These are phyloP conservation scores for Apostichopus californicus DNA, from an alignment of 35 echinoderm and acorn worm species.

Conservation along the genomic window DNA sequence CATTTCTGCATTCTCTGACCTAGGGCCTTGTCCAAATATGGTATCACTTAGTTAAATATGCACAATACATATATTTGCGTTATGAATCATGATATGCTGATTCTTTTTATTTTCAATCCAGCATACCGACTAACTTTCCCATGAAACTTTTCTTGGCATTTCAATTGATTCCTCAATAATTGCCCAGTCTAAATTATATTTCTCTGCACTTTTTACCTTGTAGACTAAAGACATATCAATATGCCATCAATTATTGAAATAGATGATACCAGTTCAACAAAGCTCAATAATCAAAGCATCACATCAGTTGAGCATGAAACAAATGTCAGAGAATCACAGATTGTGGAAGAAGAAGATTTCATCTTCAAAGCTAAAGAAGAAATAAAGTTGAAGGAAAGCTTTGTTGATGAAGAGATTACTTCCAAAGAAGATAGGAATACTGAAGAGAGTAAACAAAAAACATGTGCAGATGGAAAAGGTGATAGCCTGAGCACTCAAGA, in stretches of 20 bases:
- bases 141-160: no score
- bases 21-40: neutral
- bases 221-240: neutral
- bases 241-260: slow-evolving; percentile 17
- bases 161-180: no score
- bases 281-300: neutral
- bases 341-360: neutral
- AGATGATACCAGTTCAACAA: neutral
- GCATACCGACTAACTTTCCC: no score
- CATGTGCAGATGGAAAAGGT: neutral
- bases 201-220: neutral
- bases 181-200: no score
- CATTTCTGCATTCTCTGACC: no score
- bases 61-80: no score
- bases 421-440: neutral
- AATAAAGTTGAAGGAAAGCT: neutral
- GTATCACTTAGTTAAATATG: neutral
- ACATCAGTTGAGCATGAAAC: neutral
- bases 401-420: neutral
- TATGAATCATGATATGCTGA: no score
- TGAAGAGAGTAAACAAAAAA: neutral
- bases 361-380: neutral
- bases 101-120: no score
- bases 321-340: neutral
- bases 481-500: neutral